Evolutionary conservation across 1,140 invertebrate species (phyloP).

Genomic region (Doryteuthis pealeii): DNA sequence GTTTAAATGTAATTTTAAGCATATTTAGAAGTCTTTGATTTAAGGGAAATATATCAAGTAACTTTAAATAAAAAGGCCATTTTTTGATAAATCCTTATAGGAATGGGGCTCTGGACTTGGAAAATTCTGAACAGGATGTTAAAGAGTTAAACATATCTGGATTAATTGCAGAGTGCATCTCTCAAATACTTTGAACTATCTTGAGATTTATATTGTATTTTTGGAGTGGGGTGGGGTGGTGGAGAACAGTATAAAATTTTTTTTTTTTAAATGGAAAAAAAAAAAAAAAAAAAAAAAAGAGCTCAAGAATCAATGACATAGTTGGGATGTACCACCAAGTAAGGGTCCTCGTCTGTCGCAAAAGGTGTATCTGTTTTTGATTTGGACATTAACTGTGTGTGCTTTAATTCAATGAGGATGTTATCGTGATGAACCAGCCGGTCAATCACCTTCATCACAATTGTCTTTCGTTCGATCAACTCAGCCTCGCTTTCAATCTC

Average conservation of each 20-base stretch:
- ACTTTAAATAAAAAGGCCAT: too few species aligned
- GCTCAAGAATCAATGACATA: slow-evolving; percentile 74
- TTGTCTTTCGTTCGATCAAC: slow-evolving; percentile 80
- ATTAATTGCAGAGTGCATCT: too few species aligned
- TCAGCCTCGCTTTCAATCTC: slow-evolving; percentile 91
- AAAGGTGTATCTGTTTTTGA: slow-evolving; percentile 42
- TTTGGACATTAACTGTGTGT: slow-evolving; percentile 64
- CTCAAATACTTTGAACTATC: too few species aligned
- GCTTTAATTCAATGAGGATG: slow-evolving; percentile 85
- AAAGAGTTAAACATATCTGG: too few species aligned
- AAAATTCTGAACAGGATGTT: too few species aligned
- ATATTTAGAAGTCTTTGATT: too few species aligned
- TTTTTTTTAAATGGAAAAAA: background rate
- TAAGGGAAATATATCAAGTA: too few species aligned
- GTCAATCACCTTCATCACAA: slow-evolving; percentile 96
- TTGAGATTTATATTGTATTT: too few species aligned
- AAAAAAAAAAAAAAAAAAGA: background rate
- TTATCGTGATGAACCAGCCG: slow-evolving; percentile 89
- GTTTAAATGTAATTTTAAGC: too few species aligned
- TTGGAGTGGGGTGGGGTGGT: too few species aligned
- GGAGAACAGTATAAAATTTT: background rate
- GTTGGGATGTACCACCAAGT: slow-evolving; percentile 94
- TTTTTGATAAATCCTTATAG: too few species aligned
- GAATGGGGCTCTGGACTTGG: too few species aligned
- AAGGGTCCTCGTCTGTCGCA: slow-evolving; percentile 75